Percentiles rank a stretch among this genome's conserved stretches.
Evolutionary conservation across 2,888 invertebrate genomes (phyloP).

Genomic region (Drosophila nr. medialis): DNA sequence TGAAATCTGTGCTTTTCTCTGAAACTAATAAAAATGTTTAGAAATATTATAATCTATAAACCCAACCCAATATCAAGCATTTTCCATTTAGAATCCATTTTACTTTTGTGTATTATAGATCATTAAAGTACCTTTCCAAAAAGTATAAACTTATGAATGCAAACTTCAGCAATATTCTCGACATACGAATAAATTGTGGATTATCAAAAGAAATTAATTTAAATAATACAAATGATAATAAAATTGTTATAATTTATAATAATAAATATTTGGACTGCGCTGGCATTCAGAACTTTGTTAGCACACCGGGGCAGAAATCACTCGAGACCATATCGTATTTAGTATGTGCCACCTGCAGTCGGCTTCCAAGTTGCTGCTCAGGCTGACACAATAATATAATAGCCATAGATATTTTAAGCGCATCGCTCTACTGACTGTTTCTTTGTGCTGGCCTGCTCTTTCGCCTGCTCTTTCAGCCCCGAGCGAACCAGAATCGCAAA

Average conservation of each 20-base stretch:
- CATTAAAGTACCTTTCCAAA: too few relatives aligned
- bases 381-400: slow-evolving; percentile 44
- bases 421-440: slow-evolving; percentile 64
- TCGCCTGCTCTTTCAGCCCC: slow-evolving; percentile 8
- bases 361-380: neutral
- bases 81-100: too few relatives aligned
- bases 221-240: too few relatives aligned
- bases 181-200: too few relatives aligned
- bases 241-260: neutral
- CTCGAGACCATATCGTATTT: neutral
- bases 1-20: slow-evolving; percentile 4
- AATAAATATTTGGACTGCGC: neutral
- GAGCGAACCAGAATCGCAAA: slow-evolving; percentile 53
- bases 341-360: neutral
- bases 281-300: neutral
- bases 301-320: slow-evolving; percentile 12
- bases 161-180: too few relatives aligned
- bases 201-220: too few relatives aligned
- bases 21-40: too few relatives aligned
- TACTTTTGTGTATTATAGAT: too few relatives aligned
- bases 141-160: too few relatives aligned
- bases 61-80: too few relatives aligned
- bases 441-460: slow-evolving; percentile 17
- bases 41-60: too few relatives aligned
- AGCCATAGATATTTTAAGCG: slow-evolving; percentile 60